Base-by-base conservation (phyloP, 2,113 vertebrate genomes). In the Erythrocercus mccallii region DNA sequence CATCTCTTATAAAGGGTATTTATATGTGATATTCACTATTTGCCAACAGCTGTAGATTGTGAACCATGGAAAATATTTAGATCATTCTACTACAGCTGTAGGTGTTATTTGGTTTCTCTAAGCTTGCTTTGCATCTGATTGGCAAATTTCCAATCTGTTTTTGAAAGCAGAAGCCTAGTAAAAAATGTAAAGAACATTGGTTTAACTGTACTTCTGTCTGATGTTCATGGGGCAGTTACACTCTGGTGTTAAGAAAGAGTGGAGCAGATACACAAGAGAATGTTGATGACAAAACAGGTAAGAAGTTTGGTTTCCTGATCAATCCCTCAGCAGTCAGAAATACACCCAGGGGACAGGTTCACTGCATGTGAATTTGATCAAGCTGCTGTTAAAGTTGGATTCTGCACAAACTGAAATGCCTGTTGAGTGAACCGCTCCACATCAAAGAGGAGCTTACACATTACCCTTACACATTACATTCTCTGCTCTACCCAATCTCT, bases 1-100 rank as follows among this genome's bases (percentile, higher is more conserved):
- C 20, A 38, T 91, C 78, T 91, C 70, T 90, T 73, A 78, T 68
- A 87, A 79, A 50, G 53, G 14, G 13, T 70, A 94, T 95, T 94
- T 95, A 91, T 92, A 47, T 94, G 54, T 42, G 25, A 92, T 88
- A 62, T 22, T 65, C 58, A 69, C 61, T 77, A 23, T 73, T 91
- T 95, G 93, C 84, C 90, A 95, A 91, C 48, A 90, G 73, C 85
- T 90, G 74, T 77, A 83, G 64, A 70, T 38, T 81, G 54, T 82
- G 88, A 95, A 85, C n/a, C 25, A 33, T 65, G 78, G 72, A 92
- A 88, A 76, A 62, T 66, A 77, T 78, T 86, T 93, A 82, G 57
- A 88, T 51, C 37, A 37, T 45, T 53, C 57, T 89, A 33, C 51
- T 65, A 80, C 37, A 60, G 72, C 54, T 6, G 3, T 74, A 92